Conservation (phyloP, 2,797 vertebrate genomes). For the Pelobates cultripes region DNA sequence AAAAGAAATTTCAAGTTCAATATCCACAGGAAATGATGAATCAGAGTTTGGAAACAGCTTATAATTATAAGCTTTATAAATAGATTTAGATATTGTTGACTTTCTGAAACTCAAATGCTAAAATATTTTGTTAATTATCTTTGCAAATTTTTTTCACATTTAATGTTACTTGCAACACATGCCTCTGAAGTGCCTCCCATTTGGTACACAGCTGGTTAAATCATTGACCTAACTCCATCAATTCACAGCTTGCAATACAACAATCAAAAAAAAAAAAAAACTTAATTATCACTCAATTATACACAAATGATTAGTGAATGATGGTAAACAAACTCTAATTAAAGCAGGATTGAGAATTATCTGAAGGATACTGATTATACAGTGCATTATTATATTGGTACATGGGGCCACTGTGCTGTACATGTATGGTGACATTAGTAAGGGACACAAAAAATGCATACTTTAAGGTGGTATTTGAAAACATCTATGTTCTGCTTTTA, state of each 20-base stretch:
- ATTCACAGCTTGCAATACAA: neutral
- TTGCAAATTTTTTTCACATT: neutral
- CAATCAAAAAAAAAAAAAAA: constrained; percentile 14
- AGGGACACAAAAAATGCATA: too few species aligned
- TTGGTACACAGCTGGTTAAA: neutral
- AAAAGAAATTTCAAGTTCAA: neutral
- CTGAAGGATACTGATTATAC: neutral
- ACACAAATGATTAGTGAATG: constrained; percentile 17
- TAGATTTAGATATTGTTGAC: neutral
- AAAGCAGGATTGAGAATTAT: neutral
- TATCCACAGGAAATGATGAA: neutral
- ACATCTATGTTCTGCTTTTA: too few species aligned
- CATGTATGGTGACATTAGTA: too few species aligned
- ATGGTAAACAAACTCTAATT: constrained; percentile 27
- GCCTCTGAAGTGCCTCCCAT: neutral
- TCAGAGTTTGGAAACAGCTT: neutral
- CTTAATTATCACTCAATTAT: constrained; percentile 20
- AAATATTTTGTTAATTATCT: neutral
- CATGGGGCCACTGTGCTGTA: too few species aligned
- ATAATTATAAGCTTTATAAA: neutral
- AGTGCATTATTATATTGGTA: neutral
- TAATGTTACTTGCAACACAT: neutral
- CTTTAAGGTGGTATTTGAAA: too few species aligned
- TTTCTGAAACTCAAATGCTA: neutral
- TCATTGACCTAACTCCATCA: neutral